A percentile compares a stretch with the other conserved stretches of the same genome.
phyloP scores from a whole-genome alignment of 2,888 invertebrate genomes.

The Candidula unifasciata region DNA sequence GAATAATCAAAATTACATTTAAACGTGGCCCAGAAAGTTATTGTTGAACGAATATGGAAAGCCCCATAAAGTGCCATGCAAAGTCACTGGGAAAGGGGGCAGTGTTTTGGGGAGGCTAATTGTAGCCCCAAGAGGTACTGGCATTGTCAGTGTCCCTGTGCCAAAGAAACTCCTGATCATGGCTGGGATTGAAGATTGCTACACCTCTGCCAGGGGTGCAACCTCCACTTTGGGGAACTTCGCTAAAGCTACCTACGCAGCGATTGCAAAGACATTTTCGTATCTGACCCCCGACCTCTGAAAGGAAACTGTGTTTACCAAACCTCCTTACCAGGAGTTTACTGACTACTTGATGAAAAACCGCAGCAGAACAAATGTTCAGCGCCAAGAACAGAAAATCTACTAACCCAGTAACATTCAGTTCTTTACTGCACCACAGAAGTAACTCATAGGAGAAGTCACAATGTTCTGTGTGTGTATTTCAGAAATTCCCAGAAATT shows the following conservation, averaged over 20 bases:
- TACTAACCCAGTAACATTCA: conserved; percentile 58
- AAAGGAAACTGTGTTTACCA: conserved; percentile 95
- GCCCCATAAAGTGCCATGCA: conserved; percentile 99
- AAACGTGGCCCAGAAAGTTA: too few relatives aligned
- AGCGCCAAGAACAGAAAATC: conserved; percentile 73
- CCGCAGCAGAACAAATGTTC: conserved; percentile 67
- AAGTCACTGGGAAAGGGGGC: conserved; percentile 99
- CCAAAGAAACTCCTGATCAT: conserved; percentile 98
- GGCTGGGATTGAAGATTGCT: conserved; percentile 99
- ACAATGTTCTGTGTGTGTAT: conserved; percentile 5
- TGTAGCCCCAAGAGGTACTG: conserved; percentile 99
- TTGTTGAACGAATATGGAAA: conserved; percentile 99
- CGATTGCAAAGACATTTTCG: conserved; percentile 98
- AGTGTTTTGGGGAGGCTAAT: conserved; percentile 98
- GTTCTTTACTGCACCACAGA: not conserved
- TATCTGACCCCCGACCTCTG: conserved; percentile 99
- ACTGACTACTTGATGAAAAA: conserved; percentile 89
- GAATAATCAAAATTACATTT: too few relatives aligned
- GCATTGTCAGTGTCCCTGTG: conserved; percentile 99
- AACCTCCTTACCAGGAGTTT: conserved; percentile 97
- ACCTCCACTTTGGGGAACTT: conserved; percentile 99
- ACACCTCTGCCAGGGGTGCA: conserved; percentile 97
- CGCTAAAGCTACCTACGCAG: conserved; percentile 98
- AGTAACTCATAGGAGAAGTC: not conserved
- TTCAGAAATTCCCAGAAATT: not conserved